Evolutionary conservation across 2,888 invertebrate species (phyloP), one percentile per base, ranked within the genome.

Genomic region (Nemurella pictetii): DNA sequence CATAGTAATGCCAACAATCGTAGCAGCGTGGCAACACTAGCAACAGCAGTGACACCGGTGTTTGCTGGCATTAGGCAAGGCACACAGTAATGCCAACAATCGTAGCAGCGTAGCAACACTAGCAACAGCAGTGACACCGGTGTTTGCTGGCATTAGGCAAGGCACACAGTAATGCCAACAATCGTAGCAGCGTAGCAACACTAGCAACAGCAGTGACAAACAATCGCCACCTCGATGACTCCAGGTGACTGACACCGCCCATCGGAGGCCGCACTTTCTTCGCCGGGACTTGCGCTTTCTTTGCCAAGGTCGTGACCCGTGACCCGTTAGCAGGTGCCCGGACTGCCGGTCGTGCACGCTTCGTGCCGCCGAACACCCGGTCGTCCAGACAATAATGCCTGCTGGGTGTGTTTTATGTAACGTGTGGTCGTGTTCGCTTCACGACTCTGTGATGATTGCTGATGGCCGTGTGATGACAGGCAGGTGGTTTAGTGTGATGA

Each of bases 281-380:
- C 78, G 3, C n/a, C 29, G 30, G 4, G 28, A 28, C 78, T 29
- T 30, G 29, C 78, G 30, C 78, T 78, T 78, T 78, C 78, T 78
- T 78, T 78, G 78, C 29, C 78, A 78, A 78, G 78, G 78, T 29
- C 29, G 7, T 27, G 78, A 78, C 78, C 78, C 78, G 29, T 28
- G 12, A 29, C 9, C n/a, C 78, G 30, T n/a, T n/a, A 29, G 9
- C 27, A 28, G 29, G 78, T 78, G 78, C 29, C n/a, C 7, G 26
- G 78, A 29, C 78, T 12, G 4, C 29, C 28, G 29, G 15, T 78
- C 27, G 75, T 3, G 30, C 1, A 30, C 2, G 78, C 29, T 12
- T 26, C 12, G n/a, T 7, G 78, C n/a, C 25, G 12, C 75, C 75
- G 73, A 20, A 55, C 55, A 55, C 5, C 55, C 55, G 55, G 2